Conservation (phyloP, 2,113 vertebrate species). For the Motacilla tschutschensis region DNA sequence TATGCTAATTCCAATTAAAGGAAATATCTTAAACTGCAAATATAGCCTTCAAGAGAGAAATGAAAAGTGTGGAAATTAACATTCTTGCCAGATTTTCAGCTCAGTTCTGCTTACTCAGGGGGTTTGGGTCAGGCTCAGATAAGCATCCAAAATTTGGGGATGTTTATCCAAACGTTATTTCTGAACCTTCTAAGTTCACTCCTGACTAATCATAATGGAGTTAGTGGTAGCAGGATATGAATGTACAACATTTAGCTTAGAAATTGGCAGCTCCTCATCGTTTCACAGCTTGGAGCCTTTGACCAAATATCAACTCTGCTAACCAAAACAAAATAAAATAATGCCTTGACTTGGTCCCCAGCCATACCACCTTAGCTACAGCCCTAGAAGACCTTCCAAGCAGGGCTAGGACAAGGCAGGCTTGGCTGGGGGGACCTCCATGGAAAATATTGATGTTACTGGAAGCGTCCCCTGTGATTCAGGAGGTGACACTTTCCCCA, state of each 20-base stretch:
- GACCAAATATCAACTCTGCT: slow-evolving; percentile 61
- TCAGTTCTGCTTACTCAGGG: slow-evolving; percentile 48
- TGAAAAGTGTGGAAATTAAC: slow-evolving; percentile 63
- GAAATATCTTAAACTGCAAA: slow-evolving; percentile 62
- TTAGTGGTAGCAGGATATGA: slow-evolving; percentile 60
- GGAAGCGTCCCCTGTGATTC: background rate
- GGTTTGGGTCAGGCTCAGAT: slow-evolving; percentile 63
- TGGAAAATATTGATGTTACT: slow-evolving; percentile 32
- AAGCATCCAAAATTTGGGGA: slow-evolving; percentile 61
- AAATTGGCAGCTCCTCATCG: slow-evolving; percentile 49
- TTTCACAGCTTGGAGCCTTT: slow-evolving; percentile 64
- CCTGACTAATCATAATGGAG: slow-evolving; percentile 49
- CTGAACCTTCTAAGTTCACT: slow-evolving; percentile 48
- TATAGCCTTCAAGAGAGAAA: slow-evolving; percentile 65
- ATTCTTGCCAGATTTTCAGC: slow-evolving; percentile 63
- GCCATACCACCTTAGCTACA: slow-evolving; percentile 56
- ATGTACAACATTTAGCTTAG: slow-evolving; percentile 56
- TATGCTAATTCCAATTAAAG: slow-evolving; percentile 68
- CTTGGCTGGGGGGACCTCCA: slow-evolving; percentile 1
- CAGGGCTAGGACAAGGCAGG: background rate
- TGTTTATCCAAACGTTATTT: slow-evolving; percentile 64
- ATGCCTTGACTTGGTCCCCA: slow-evolving; percentile 53
- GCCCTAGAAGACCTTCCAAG: slow-evolving; percentile 39
- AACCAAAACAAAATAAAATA: slow-evolving; percentile 69
- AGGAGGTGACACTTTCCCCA: background rate